Evolutionary conservation across 1,140 invertebrate genomes (phyloP).

Genomic region (Heliconius hermathena): DNA sequence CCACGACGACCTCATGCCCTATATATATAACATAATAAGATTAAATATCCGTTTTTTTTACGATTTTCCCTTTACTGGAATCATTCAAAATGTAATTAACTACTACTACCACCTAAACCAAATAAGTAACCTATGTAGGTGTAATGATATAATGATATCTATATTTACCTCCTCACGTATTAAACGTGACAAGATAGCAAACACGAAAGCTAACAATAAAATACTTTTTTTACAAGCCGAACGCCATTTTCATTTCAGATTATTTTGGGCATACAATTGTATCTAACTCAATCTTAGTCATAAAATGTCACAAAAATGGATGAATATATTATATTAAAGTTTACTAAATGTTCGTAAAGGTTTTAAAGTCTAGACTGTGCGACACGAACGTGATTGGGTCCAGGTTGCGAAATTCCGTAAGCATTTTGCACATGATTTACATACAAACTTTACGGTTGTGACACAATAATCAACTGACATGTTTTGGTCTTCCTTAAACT

Average conservation of each 20-base stretch:
- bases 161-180: background rate
- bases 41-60: too few relatives aligned
- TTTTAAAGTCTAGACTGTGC: constrained; percentile 1
- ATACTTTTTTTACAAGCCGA: constrained; percentile 27
- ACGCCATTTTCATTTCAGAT: constrained; percentile 10
- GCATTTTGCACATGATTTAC: constrained; percentile 3
- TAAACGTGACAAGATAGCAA: constrained; percentile 26
- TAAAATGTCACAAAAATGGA: constrained; percentile 32
- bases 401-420: background rate
- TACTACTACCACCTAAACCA: background rate
- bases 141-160: background rate
- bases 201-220: constrained; percentile 24
- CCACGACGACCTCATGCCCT: too few relatives aligned
- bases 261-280: constrained; percentile 32
- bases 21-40: too few relatives aligned
- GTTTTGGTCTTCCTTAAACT: background rate
- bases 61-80: background rate
- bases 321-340: constrained; percentile 20
- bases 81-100: background rate
- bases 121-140: background rate
- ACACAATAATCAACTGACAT: background rate
- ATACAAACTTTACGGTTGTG: constrained; percentile 8
- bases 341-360: constrained; percentile 20
- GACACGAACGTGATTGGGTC: background rate
- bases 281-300: constrained; percentile 25